Conservation (phyloP, 2,888 invertebrate species). For the Monochamus alternatus region DNA sequence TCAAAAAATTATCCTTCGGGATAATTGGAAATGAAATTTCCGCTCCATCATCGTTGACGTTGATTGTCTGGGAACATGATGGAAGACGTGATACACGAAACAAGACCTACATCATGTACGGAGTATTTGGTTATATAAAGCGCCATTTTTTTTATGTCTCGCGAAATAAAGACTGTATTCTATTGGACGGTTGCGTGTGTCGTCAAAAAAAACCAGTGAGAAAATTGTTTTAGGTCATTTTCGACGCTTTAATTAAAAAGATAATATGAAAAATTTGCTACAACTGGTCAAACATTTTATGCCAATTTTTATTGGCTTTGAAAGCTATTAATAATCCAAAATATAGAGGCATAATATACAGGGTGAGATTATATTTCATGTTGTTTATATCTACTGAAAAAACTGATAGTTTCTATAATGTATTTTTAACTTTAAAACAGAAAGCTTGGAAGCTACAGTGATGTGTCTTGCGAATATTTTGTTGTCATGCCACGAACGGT, state of each 20-base stretch:
- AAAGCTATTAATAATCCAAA: too few species aligned
- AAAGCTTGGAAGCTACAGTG: too few species aligned
- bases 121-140: too few species aligned
- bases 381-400: too few species aligned
- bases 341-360: too few species aligned
- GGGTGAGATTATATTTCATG: too few species aligned
- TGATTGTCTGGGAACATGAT: slow-evolving; percentile 9
- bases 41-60: slow-evolving; percentile 9
- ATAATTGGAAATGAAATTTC: slow-evolving; percentile 7
- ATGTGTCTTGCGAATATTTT: too few species aligned
- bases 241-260: not conserved
- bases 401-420: too few species aligned
- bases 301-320: too few species aligned
- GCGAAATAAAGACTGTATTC: not conserved
- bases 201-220: not conserved
- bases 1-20: slow-evolving; percentile 7
- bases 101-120: not conserved
- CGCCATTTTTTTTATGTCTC: too few species aligned
- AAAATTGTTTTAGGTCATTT: not conserved
- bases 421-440: too few species aligned
- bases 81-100: slow-evolving; percentile 6
- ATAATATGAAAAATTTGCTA: not conserved
- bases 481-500: not conserved
- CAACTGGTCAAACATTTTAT: too few species aligned
- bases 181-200: not conserved